phyloP scores from a whole-genome alignment of 2,797 vertebrate genomes.

The Chloroceryle amazona region DNA sequence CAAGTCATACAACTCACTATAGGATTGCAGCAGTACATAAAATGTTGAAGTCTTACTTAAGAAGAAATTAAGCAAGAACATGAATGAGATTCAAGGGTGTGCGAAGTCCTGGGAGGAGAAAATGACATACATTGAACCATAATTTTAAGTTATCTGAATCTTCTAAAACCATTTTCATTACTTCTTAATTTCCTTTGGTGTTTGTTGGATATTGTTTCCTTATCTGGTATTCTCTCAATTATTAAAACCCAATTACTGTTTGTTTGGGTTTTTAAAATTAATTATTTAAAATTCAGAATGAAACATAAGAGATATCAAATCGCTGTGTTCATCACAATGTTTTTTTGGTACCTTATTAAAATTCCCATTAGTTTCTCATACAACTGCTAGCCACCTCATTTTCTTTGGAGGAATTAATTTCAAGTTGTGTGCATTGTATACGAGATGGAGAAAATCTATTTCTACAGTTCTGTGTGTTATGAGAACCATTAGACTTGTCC shows the following conservation, averaged over 20 bases:
- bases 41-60: not conserved
- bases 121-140: not conserved
- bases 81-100: not conserved
- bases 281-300: constrained; percentile 47
- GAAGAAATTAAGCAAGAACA: not conserved
- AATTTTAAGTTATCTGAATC: not conserved
- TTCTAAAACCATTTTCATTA: not conserved
- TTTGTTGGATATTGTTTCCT: constrained; percentile 31
- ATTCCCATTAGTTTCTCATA: not conserved
- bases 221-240: constrained; percentile 16
- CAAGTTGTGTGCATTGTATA: not conserved
- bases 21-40: not conserved
- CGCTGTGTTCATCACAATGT: not conserved
- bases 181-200: constrained; percentile 23
- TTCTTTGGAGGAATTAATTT: not conserved
- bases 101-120: not conserved
- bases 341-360: constrained; percentile 16
- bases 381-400: not conserved
- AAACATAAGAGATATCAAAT: not conserved
- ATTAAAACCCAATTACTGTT: constrained; percentile 56
- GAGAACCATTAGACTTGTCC: not conserved
- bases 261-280: constrained; percentile 34
- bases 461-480: not conserved
- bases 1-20: not conserved
- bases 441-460: not conserved